Evolutionary conservation across 2,888 invertebrate species (phyloP).

Genomic region (Cephonodes hylas): DNA sequence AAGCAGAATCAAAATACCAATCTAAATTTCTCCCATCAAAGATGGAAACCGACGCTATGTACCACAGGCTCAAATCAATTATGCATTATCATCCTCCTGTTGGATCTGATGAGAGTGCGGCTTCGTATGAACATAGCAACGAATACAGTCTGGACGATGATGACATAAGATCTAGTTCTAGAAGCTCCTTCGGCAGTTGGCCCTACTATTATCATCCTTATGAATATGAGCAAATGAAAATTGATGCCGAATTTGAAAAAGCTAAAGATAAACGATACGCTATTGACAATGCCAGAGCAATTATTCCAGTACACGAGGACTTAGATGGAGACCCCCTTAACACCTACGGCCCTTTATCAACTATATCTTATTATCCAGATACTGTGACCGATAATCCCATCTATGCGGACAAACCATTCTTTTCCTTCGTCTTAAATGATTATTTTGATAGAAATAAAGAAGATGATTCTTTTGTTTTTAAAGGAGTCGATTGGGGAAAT

Average conservation of each 20-base stretch:
- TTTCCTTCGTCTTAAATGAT: conserved; percentile 61
- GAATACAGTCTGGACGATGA: conserved; percentile 56
- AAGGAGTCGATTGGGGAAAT: conserved; percentile 53
- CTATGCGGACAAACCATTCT: conserved; percentile 55
- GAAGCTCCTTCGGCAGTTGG: conserved; percentile 50
- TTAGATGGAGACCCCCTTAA: conserved; percentile 44
- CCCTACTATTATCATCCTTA: conserved; percentile 59
- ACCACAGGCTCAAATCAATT: conserved; percentile 43
- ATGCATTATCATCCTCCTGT: conserved; percentile 45
- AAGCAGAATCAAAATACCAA: conserved; percentile 39
- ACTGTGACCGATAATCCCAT: conserved; percentile 53
- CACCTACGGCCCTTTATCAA: conserved; percentile 21
- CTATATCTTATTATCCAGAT: conserved; percentile 22
- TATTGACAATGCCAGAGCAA: conserved; percentile 21
- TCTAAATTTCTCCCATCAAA: conserved; percentile 34
- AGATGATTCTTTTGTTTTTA: conserved; percentile 56
- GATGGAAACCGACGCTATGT: conserved; percentile 37
- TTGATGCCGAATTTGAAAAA: conserved; percentile 44
- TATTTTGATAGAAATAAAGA: conserved; percentile 54
- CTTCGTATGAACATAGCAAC: conserved; percentile 26
- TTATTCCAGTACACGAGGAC: conserved; percentile 64
- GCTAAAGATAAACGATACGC: conserved; percentile 61
- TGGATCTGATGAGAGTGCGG: conserved; percentile 24
- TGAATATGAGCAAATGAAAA: conserved; percentile 51
- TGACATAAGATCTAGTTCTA: conserved; percentile 54